phyloP scores from a whole-genome alignment of 2,888 invertebrate species.

The Lepidochrysops patricia region DNA sequence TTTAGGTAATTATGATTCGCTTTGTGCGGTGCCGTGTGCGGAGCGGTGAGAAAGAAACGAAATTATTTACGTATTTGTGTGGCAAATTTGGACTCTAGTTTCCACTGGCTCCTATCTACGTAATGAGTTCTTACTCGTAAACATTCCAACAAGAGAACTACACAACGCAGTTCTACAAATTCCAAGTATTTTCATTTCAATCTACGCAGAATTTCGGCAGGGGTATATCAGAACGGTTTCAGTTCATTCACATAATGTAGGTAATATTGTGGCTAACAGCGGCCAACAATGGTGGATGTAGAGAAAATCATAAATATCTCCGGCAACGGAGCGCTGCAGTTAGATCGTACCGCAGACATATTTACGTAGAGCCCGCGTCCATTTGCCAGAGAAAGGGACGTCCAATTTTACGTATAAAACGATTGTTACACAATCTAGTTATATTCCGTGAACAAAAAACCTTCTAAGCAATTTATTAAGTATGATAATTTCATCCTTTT shows the following conservation, averaged over 20 bases:
- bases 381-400: background rate
- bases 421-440: background rate
- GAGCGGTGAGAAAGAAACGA: too few relatives aligned
- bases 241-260: background rate
- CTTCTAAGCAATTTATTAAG: too few relatives aligned
- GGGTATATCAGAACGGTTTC: background rate
- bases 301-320: constrained; percentile 13
- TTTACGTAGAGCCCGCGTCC: background rate
- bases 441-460: too few relatives aligned
- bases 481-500: too few relatives aligned
- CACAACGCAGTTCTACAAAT: background rate
- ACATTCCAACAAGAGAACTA: background rate
- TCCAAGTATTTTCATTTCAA: background rate
- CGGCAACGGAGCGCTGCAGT: constrained; percentile 8
- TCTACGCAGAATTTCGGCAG: background rate
- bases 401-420: too few relatives aligned
- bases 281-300: background rate
- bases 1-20: too few relatives aligned
- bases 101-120: too few relatives aligned
- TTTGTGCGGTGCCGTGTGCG: too few relatives aligned
- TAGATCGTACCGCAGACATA: background rate
- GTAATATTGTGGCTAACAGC: constrained; percentile 1
- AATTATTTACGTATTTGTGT: too few relatives aligned
- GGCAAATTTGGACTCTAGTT: too few relatives aligned
- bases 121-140: too few relatives aligned